Base-by-base conservation (phyloP, 2,797 vertebrate species). In the Thalassophryne amazonica region DNA sequence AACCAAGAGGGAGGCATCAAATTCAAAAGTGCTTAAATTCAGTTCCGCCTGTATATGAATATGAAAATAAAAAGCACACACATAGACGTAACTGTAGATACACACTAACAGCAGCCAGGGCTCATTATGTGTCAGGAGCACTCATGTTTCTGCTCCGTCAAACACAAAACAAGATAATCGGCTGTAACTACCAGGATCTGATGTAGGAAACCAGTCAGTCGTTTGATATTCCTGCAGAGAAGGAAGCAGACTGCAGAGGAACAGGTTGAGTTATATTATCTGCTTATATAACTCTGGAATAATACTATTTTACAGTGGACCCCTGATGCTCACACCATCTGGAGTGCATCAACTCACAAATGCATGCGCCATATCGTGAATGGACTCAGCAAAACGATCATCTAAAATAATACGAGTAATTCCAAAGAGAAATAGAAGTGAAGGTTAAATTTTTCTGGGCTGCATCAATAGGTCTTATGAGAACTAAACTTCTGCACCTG, bases 251-350 rank as follows among this genome's bases (percentile, higher is more conserved):
- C 42, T 62, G 49, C 53, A 50, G 38, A 34, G 39, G 60, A 75
- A 77, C 59, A 77, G 54, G 54, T 57, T 78, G 74, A 69, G 55
- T 73, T 61, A 71, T 60, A 73, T 68, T 57, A 36, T 39, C 34
- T 53, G 67, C 73, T 76, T 74, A 68, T 54, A 60, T 40, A 39
- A 35, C 63, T 59, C 48, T 43, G 22, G 30, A 69, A 47, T 27
- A 24, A 58, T 36, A 25, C 28, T 40, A 35, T 46, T 75, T 76
- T 71, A 62, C 28, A 58, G 76, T 16, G 4, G 33, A 56, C 41
- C 66, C 67, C 63, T 36, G 45, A 46, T 80, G 72, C 74, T 78
- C 40, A 31, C 47, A 55, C 83, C 84, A 85, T 85, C 83, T 85
- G 86, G 60, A 63, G 46, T 20, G 21, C 29, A 45, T 32, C 40